These are phyloP conservation scores for Platorchestia sp. DNA, from an alignment of 1,140 invertebrate species.

Conservation along the genomic window DNA sequence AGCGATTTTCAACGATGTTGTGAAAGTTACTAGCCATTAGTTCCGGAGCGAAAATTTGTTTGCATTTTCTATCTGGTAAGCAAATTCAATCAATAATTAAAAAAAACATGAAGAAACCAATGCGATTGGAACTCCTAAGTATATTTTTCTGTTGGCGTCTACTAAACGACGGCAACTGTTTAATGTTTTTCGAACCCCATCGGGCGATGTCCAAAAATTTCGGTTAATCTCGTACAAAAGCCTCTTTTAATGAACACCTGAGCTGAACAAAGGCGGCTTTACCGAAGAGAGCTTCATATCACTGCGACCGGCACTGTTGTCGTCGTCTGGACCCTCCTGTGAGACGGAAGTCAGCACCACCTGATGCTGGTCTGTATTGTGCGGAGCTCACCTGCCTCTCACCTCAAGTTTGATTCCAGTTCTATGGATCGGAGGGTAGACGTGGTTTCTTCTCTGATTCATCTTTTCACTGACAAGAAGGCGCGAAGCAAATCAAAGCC, in stretches of 20 bases:
- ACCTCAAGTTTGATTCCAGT: background rate
- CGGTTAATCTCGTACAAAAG: background rate
- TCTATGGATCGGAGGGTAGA: background rate
- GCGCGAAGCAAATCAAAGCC: background rate
- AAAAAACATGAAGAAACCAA: no score
- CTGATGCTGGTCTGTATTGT: background rate
- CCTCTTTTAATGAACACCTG: background rate
- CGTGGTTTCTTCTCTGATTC: background rate
- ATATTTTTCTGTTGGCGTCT: background rate
- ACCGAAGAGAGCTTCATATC: background rate
- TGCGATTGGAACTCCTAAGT: no score
- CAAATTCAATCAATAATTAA: no score
- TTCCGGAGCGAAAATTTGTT: no score
- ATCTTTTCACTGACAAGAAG: background rate
- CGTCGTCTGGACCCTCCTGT: background rate
- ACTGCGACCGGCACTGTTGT: background rate
- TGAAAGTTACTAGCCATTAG: no score
- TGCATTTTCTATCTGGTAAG: no score
- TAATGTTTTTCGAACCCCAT: background rate
- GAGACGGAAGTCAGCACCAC: background rate
- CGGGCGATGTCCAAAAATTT: background rate
- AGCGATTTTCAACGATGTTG: no score
- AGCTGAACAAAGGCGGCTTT: background rate
- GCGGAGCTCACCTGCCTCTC: no score
- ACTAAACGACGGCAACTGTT: background rate